A percentile compares a stretch with the other conserved stretches of the same genome.
Evolutionary conservation across 2,797 vertebrate species (phyloP).

Genomic region (Onychomys torridus): DNA sequence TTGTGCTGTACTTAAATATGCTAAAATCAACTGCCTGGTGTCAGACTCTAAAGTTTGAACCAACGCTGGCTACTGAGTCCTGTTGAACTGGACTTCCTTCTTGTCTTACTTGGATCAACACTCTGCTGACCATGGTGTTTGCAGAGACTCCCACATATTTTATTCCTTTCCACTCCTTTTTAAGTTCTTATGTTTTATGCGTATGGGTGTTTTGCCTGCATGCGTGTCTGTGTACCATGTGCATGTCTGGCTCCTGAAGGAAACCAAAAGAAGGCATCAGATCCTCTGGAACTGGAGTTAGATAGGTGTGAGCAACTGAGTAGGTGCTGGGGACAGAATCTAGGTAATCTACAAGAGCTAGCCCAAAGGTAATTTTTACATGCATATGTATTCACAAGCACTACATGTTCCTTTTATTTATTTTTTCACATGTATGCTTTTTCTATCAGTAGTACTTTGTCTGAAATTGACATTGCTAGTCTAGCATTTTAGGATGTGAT

Average conservation of each 20-base stretch:
- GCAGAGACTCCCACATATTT: neutral
- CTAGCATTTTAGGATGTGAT: neutral
- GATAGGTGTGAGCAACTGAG: too few relatives aligned
- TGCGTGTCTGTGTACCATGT: neutral
- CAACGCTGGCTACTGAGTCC: neutral
- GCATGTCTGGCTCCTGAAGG: neutral
- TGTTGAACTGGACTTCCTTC: neutral
- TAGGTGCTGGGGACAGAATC: neutral
- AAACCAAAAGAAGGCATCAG: neutral
- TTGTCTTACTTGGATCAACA: neutral
- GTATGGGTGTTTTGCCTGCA: neutral
- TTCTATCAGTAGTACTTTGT: neutral
- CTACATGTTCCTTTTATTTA: neutral
- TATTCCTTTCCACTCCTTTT: neutral
- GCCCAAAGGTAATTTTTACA: neutral
- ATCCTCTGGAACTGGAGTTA: neutral
- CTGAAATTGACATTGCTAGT: neutral
- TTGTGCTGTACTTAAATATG: neutral
- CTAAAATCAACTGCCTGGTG: neutral
- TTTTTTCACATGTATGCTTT: neutral
- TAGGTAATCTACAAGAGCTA: neutral
- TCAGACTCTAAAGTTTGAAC: neutral
- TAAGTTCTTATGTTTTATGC: neutral
- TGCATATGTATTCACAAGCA: neutral
- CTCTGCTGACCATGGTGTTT: neutral